Evolutionary conservation across 2,888 invertebrate species (phyloP).

Genomic region (Pollenia angustigena): DNA sequence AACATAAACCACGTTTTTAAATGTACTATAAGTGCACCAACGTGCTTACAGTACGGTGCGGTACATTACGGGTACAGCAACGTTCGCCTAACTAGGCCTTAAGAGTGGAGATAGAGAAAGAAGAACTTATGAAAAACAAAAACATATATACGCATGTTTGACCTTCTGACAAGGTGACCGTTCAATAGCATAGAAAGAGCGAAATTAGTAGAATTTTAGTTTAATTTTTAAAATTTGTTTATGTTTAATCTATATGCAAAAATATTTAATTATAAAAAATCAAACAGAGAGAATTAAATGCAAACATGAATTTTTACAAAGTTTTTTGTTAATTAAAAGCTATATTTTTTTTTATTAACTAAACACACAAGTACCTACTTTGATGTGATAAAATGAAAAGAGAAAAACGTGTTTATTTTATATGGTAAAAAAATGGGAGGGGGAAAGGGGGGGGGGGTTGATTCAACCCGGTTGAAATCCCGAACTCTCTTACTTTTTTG

Average conservation of each 20-base stretch:
- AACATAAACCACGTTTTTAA: too few species aligned
- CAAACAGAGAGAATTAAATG: background rate
- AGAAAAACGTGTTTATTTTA: background rate
- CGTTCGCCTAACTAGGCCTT: too few species aligned
- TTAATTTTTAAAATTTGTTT: constrained; percentile 11
- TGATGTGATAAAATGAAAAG: background rate
- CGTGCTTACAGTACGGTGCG: too few species aligned
- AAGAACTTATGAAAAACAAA: constrained; percentile 26
- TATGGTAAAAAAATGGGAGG: background rate
- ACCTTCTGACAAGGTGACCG: constrained; percentile 86
- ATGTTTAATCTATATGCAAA: background rate
- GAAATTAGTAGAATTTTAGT: constrained; percentile 28
- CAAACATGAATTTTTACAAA: background rate
- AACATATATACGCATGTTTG: constrained; percentile 82
- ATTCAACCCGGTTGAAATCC: too few species aligned
- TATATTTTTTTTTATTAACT: background rate
- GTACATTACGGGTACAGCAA: too few species aligned
- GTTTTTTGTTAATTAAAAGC: constrained; percentile 1
- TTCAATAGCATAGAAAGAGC: constrained; percentile 68
- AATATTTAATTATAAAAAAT: constrained; percentile 14
- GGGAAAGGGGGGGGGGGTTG: too few species aligned
- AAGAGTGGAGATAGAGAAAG: background rate
- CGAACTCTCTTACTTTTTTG: background rate
- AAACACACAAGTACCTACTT: background rate
- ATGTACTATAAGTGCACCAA: too few species aligned